Base-by-base conservation (phyloP, 2,113 vertebrate genomes). In the Herpailurus yagouaroundi region DNA sequence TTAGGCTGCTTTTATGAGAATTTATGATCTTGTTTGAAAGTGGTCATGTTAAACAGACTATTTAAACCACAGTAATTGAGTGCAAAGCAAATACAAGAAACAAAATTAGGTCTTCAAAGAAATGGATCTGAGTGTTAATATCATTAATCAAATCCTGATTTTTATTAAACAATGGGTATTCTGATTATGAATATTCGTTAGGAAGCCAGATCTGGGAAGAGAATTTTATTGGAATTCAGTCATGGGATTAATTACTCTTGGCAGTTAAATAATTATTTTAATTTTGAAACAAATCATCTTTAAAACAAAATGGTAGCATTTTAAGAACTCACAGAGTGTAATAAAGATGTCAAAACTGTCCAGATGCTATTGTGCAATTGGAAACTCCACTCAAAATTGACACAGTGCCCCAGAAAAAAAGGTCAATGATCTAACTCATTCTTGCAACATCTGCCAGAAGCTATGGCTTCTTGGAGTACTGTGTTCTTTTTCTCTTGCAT, bases 1-100 rank as follows among this genome's bases (percentile, higher is more conserved):
- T 94, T 83, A 77, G 91, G 96, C 86, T 94, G 97, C 84, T 97
- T 97, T 95, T 82, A 79, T 96, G 38, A 93, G 68, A 97, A 85
- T 97, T 98, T 97, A 95, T 97, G 48, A 71, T 96, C 52, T 97
- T 50, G 55, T 86, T 98, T 89, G 66, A 95, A 96, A 93, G 60
- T 74, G 29, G n/a, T 94, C 55, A 64, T 93, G 57, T 82, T 96
- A 96, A 96, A 91, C 0, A 7, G 86, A 14, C 45, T 76, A 66
- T 87, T 94, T 89, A 96, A 93, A 16, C 63, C 63, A 82, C 23
- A 96, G 7, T 88, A 71, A 93, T 91, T 92, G 19, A 64, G 31
- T 95, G 45, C 18, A 97, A 95, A 92, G 57, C 15, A 98, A 94
- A 81, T 48, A 63, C 3, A 86, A 93, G 87, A 71, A 92, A 63